These are phyloP conservation scores for Rhynchotus rufescens DNA, from an alignment of 2,797 vertebrate species.

Conservation along the genomic window DNA sequence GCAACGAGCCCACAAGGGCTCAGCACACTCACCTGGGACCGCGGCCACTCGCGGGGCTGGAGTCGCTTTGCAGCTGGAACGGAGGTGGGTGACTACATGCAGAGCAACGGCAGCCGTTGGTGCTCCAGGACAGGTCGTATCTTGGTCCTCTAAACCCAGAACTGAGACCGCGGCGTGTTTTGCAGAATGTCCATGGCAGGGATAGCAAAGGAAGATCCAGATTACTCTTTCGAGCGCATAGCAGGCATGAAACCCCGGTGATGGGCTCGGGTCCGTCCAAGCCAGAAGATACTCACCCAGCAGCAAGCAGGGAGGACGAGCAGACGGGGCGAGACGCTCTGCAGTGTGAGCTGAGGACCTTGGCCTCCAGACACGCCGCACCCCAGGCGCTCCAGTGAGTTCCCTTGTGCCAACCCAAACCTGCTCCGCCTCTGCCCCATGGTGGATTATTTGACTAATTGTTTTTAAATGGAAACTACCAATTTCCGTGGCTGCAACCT, in stretches of 20 bases:
- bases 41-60: neutral
- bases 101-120: neutral
- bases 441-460: slow-evolving; percentile 34
- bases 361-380: neutral
- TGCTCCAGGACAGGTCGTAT: rapidly evolving
- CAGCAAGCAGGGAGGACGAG: neutral
- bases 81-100: neutral
- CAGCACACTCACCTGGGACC: neutral
- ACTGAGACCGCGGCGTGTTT: neutral
- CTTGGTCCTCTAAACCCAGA: neutral
- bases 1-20: neutral
- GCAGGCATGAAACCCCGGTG: neutral
- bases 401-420: neutral
- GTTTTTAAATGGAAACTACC: slow-evolving; percentile 23
- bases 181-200: neutral
- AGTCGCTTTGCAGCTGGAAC: neutral
- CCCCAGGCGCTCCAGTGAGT: neutral
- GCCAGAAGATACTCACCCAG: neutral
- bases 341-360: neutral
- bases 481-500: neutral
- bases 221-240: neutral
- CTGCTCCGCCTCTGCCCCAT: slow-evolving; percentile 13
- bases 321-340: neutral
- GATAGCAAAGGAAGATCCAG: neutral
- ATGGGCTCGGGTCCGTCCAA: neutral